phyloP scores from a whole-genome alignment of 2,888 invertebrate species.

The Thysanoteuthis rhombus region DNA sequence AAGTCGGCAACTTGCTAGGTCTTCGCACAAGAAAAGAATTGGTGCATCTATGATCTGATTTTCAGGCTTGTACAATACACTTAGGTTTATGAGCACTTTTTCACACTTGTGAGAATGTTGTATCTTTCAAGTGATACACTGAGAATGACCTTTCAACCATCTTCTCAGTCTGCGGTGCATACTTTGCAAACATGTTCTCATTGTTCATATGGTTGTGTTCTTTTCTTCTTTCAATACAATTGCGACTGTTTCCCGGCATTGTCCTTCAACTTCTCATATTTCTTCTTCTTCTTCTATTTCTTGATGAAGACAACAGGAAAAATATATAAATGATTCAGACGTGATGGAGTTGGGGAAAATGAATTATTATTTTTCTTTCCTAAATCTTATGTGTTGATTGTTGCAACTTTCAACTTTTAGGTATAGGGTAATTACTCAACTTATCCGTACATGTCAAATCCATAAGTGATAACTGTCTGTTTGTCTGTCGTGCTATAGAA shows the following conservation, averaged over 20 bases:
- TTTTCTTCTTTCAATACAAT: neutral
- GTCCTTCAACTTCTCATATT: neutral
- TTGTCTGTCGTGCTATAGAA: too few relatives aligned
- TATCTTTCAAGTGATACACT: neutral
- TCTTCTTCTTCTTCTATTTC: neutral
- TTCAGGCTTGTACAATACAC: neutral
- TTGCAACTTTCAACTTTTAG: neutral
- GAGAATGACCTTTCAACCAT: neutral
- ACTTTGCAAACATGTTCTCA: neutral
- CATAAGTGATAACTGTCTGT: too few relatives aligned
- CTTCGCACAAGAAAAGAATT: too few relatives aligned
- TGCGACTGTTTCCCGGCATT: neutral
- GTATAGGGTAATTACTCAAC: neutral
- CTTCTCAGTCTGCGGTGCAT: neutral
- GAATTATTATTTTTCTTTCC: neutral
- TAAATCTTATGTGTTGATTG: neutral
- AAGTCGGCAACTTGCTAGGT: too few relatives aligned
- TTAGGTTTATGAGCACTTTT: neutral
- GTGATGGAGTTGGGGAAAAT: neutral
- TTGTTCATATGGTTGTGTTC: neutral
- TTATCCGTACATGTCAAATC: neutral
- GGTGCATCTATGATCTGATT: neutral
- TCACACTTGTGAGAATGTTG: neutral
- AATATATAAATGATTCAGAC: neutral
- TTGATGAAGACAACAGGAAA: neutral